These are phyloP conservation scores for Trematomus bernacchii DNA, from an alignment of 2,797 vertebrate species.

Conservation along the genomic window DNA sequence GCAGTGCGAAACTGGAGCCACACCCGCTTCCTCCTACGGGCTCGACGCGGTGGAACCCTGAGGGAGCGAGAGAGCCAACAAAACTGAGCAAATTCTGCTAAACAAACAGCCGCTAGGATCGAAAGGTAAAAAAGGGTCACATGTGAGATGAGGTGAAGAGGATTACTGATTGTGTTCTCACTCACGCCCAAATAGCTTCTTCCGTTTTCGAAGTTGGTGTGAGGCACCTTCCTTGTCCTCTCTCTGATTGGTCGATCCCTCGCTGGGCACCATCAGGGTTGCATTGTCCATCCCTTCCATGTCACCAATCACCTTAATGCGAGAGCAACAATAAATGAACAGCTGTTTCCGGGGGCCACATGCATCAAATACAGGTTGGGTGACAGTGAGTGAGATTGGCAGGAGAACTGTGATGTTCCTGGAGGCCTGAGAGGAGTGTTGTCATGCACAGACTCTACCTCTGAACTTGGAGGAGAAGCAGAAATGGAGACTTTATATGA, in stretches of 20 bases:
- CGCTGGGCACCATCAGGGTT: slow-evolving; percentile 49
- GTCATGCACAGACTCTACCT: slow-evolving; percentile 60
- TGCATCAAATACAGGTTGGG: slow-evolving; percentile 60
- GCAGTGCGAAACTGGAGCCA: slow-evolving; percentile 70
- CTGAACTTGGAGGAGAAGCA: slow-evolving; percentile 70
- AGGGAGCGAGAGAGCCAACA: slow-evolving; percentile 44
- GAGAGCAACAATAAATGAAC: slow-evolving; percentile 29
- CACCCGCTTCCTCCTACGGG: slow-evolving; percentile 79
- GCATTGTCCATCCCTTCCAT: slow-evolving; percentile 64
- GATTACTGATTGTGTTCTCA: slow-evolving; percentile 22
- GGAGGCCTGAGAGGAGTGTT: slow-evolving; percentile 58
- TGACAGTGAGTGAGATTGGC: slow-evolving; percentile 66
- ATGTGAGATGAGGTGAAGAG: slow-evolving; percentile 8
- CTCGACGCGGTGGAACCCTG: slow-evolving; percentile 81
- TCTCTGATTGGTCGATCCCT: slow-evolving; percentile 64
- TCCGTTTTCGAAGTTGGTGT: slow-evolving; percentile 79
- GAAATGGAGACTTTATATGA: slow-evolving; percentile 71
- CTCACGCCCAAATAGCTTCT: slow-evolving; percentile 81
- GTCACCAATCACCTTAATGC: slow-evolving; percentile 87
- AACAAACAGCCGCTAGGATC: slow-evolving; percentile 40
- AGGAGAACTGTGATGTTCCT: slow-evolving; percentile 61
- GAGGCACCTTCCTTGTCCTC: slow-evolving; percentile 48
- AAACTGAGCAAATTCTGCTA: slow-evolving; percentile 47
- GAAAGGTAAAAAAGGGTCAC: slow-evolving; percentile 18
- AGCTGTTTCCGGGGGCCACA: slow-evolving; percentile 33